These are phyloP conservation scores for Nezara viridula DNA, from an alignment of 2,888 invertebrate species.

Conservation along the genomic window DNA sequence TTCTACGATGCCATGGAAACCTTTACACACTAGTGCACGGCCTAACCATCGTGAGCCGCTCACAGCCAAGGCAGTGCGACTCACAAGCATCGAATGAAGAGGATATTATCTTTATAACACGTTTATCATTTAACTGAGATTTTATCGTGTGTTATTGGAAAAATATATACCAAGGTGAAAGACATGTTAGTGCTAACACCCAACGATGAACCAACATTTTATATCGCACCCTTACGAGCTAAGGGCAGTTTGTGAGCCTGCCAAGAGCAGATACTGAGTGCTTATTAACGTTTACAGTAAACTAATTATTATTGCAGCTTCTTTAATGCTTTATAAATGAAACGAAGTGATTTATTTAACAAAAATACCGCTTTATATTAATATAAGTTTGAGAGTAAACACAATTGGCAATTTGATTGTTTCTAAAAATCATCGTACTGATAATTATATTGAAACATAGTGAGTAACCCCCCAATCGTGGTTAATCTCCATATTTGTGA, in stretches of 20 bases:
- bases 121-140: background rate
- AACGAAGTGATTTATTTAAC: no score
- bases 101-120: no score
- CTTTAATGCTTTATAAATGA: no score
- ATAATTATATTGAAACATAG: no score
- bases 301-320: background rate
- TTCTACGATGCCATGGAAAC: conserved; percentile 50
- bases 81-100: conserved; percentile 23
- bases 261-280: conserved; percentile 46
- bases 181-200: background rate
- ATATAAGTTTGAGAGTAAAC: no score
- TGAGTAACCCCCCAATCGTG: no score
- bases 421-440: no score
- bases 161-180: conserved; percentile 40
- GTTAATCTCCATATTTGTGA: no score
- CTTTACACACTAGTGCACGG: conserved; percentile 34
- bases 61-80: conserved; percentile 44
- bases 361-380: no score
- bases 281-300: background rate
- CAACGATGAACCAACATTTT: conserved; percentile 44
- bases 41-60: conserved; percentile 35
- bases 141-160: background rate
- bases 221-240: conserved; percentile 49
- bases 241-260: conserved; percentile 38
- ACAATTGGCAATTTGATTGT: no score